phyloP scores from a whole-genome alignment of 2,113 vertebrate genomes.

The Hassar affinis region DNA sequence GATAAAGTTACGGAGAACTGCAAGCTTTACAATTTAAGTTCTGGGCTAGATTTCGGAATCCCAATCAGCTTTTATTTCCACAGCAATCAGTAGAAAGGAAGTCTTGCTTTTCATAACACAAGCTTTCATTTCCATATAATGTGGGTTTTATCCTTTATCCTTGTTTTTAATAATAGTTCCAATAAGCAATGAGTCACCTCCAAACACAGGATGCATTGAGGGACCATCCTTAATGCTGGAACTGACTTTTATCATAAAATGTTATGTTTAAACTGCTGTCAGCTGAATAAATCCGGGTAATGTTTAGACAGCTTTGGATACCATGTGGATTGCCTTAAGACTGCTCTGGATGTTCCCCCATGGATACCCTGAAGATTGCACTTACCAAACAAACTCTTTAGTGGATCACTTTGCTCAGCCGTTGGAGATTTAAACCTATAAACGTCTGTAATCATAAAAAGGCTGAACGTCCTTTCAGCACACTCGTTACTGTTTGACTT shows the following conservation, averaged over 20 bases:
- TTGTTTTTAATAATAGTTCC: not conserved
- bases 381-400: not conserved
- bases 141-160: not conserved
- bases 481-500: not conserved
- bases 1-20: not conserved
- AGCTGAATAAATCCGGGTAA: not conserved
- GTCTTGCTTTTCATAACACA: not conserved
- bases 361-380: not conserved
- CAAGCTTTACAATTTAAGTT: not conserved
- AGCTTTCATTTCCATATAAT: not conserved
- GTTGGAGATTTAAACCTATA: not conserved
- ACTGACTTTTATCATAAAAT: not conserved
- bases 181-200: not conserved
- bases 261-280: not conserved
- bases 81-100: constrained; percentile 13
- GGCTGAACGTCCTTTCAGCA: not conserved
- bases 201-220: not conserved
- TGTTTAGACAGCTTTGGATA: not conserved
- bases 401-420: not conserved
- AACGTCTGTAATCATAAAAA: not conserved
- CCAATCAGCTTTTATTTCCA: not conserved
- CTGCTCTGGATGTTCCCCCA: not conserved
- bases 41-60: not conserved
- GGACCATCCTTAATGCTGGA: not conserved
- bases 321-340: not conserved